Conservation (phyloP, 2,888 invertebrate species). For the Siphonodentalium dalli region DNA sequence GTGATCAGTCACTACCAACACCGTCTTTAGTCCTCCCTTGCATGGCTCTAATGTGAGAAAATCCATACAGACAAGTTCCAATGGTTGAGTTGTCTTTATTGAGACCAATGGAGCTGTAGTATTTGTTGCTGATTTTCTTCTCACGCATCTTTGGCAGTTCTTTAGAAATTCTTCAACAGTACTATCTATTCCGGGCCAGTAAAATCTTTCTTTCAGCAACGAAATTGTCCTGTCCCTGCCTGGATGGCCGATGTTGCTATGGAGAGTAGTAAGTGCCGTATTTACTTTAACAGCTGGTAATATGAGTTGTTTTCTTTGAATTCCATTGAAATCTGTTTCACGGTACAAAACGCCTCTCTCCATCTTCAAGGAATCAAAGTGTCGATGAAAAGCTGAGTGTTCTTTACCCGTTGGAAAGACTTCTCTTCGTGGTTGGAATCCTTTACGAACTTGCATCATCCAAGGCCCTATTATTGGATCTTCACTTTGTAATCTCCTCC, state of each 20-base stretch:
- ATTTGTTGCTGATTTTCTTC: not conserved
- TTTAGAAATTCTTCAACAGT: not conserved
- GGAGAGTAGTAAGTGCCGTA: no score
- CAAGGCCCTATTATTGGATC: no score
- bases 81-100: not conserved
- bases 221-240: not conserved
- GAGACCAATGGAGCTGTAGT: not conserved
- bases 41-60: not conserved
- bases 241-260: slow-evolving; percentile 2
- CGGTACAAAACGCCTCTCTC: no score
- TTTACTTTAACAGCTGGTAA: no score
- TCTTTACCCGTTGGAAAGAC: no score
- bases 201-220: not conserved
- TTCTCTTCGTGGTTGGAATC: no score
- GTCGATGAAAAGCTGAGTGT: no score
- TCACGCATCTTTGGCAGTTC: not conserved
- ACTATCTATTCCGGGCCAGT: not conserved
- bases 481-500: no score
- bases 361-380: no score
- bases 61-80: slow-evolving; percentile 7
- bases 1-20: slow-evolving; percentile 3
- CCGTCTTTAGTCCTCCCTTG: not conserved
- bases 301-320: no score
- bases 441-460: no score
- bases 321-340: no score